Percentiles rank a stretch among this genome's conserved stretches.
phyloP scores from a whole-genome alignment of 1,140 invertebrate genomes.

The Drosophila triauraria region DNA sequence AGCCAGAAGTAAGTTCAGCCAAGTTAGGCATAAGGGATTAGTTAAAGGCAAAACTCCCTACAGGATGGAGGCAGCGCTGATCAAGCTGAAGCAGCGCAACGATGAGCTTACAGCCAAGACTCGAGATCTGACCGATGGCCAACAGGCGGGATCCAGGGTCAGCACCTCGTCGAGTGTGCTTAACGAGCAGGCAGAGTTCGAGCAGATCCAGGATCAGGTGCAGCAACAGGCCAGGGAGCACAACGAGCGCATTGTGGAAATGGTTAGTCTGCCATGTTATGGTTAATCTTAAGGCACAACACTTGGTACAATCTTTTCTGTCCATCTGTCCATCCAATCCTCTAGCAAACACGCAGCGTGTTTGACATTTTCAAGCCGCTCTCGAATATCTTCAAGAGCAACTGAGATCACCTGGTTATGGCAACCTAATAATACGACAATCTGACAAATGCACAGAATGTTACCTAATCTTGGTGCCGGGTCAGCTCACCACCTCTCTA shows the following conservation, averaged over 20 bases:
- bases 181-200: constrained; percentile 66
- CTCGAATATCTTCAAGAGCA: constrained; percentile 75
- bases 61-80: constrained; percentile 83
- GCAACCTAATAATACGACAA: constrained; percentile 7
- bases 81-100: constrained; percentile 83
- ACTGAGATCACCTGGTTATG: constrained; percentile 40
- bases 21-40: background rate
- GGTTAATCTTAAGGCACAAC: background rate
- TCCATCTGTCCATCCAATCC: constrained; percentile 26
- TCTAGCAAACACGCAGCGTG: constrained; percentile 74
- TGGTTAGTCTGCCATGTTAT: constrained; percentile 61
- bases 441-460: constrained; percentile 61
- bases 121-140: constrained; percentile 75
- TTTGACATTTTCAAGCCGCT: constrained; percentile 76
- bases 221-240: constrained; percentile 75
- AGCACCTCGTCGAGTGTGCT: constrained; percentile 66
- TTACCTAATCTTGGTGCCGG: constrained; percentile 44
- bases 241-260: constrained; percentile 83
- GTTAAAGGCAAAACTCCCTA: no score
- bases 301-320: constrained; percentile 35
- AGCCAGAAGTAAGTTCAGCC: constrained; percentile 59
- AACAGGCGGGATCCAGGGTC: constrained; percentile 44
- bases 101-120: constrained; percentile 73
- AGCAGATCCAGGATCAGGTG: constrained; percentile 78
- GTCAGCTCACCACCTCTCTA: constrained; percentile 10